Conservation (phyloP, 2,113 vertebrate genomes). For the Ceratotherium simum region DNA sequence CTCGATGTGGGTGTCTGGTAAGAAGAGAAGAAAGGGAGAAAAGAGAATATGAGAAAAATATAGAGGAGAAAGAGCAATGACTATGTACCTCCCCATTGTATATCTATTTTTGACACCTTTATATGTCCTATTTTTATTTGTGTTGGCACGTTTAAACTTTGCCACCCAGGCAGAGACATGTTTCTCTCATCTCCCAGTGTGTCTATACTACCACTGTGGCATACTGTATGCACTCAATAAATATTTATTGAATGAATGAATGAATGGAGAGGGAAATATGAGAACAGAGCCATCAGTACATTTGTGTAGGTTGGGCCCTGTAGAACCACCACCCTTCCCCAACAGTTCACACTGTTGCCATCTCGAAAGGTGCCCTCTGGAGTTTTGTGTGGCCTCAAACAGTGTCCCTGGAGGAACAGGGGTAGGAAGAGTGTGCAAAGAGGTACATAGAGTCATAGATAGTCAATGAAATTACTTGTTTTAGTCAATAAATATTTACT, state of each 20-base stretch:
- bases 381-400: not conserved
- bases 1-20: too few relatives aligned
- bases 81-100: not conserved
- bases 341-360: accelerated
- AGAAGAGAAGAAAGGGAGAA: not conserved
- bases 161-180: not conserved
- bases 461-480: not conserved
- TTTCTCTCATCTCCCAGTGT: not conserved
- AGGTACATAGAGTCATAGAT: not conserved
- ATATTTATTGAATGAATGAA: not conserved
- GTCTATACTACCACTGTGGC: not conserved
- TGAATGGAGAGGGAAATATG: not conserved
- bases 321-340: not conserved
- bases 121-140: not conserved
- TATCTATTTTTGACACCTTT: not conserved
- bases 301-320: too few relatives aligned
- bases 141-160: not conserved
- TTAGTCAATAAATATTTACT: not conserved
- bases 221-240: not conserved
- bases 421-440: not conserved
- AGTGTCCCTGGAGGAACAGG: not conserved
- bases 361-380: not conserved
- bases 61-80: not conserved
- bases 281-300: not conserved
- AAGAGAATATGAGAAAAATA: not conserved